A percentile compares a stretch with the other conserved stretches of the same genome.
These are phyloP conservation scores for Epinephelus malabaricus DNA, from an alignment of 2,797 vertebrate genomes.

Conservation along the genomic window DNA sequence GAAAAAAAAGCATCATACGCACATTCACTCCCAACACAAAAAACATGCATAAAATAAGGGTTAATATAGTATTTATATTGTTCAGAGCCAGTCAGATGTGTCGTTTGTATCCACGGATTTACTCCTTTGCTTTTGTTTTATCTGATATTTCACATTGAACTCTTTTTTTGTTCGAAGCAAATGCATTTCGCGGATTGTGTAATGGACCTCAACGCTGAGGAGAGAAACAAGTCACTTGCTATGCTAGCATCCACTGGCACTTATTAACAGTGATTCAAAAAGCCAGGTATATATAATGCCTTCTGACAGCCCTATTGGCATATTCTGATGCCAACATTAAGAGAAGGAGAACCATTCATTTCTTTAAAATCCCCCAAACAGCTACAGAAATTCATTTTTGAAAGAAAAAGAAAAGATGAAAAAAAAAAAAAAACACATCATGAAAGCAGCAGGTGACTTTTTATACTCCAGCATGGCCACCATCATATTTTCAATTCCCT, in stretches of 20 bases:
- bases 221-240: conserved; percentile 61
- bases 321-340: conserved; percentile 45
- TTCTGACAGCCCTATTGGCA: conserved; percentile 42
- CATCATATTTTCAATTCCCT: conserved; percentile 71
- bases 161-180: conserved; percentile 51
- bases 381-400: conserved; percentile 41
- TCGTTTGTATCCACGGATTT: conserved; percentile 51
- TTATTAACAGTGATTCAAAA: conserved; percentile 65
- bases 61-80: conserved; percentile 81
- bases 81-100: conserved; percentile 70
- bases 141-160: conserved; percentile 54
- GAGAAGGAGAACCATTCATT: conserved; percentile 35
- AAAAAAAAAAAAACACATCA: conserved; percentile 44
- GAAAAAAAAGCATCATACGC: conserved; percentile 70
- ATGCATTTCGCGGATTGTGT: conserved; percentile 59
- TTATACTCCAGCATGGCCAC: conserved; percentile 64
- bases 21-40: conserved; percentile 78
- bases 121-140: conserved; percentile 54
- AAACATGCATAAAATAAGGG: conserved; percentile 83
- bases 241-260: conserved; percentile 68
- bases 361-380: conserved; percentile 50
- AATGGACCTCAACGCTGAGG: conserved; percentile 57
- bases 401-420: conserved; percentile 28
- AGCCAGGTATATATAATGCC: conserved; percentile 58
- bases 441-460: conserved; percentile 77